Evolutionary conservation across 2,797 vertebrate species (phyloP).

Genomic region (Sternarchorhynchus goeldii): DNA sequence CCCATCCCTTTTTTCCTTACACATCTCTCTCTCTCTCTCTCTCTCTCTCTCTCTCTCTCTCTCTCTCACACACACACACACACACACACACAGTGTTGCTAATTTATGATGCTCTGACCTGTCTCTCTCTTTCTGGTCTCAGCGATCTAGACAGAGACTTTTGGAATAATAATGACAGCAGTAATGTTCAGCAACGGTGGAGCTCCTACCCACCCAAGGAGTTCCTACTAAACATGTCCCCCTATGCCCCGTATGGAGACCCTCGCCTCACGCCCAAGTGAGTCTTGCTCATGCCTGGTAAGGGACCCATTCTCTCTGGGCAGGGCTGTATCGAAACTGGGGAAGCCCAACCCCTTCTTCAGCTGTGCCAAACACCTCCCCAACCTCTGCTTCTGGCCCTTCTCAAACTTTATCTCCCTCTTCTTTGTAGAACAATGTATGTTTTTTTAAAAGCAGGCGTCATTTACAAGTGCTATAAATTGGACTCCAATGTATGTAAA

Average conservation of each 20-base stretch:
- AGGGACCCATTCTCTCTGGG: constrained; percentile 65
- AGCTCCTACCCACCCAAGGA: constrained; percentile 99
- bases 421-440: no score
- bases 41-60: constrained; percentile 11
- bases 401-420: no score
- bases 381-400: no score
- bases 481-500: no score
- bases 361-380: constrained; percentile 21
- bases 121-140: constrained; percentile 78
- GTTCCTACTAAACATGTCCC: constrained; percentile 99
- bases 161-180: constrained; percentile 99
- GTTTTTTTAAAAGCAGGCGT: no score
- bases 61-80: not conserved
- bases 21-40: constrained; percentile 1
- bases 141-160: constrained; percentile 99
- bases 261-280: constrained; percentile 99
- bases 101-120: constrained; percentile 64
- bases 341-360: constrained; percentile 11
- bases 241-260: constrained; percentile 97
- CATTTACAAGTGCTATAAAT: no score
- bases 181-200: constrained; percentile 98
- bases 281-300: constrained; percentile 84
- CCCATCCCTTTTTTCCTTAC: not conserved
- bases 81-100: not conserved
- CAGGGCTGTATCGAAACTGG: constrained; percentile 69